A percentile compares a stretch with the other conserved stretches of the same genome.
Evolutionary conservation across 1,140 invertebrate species (phyloP).

Genomic region (Centruroides sculpturatus): DNA sequence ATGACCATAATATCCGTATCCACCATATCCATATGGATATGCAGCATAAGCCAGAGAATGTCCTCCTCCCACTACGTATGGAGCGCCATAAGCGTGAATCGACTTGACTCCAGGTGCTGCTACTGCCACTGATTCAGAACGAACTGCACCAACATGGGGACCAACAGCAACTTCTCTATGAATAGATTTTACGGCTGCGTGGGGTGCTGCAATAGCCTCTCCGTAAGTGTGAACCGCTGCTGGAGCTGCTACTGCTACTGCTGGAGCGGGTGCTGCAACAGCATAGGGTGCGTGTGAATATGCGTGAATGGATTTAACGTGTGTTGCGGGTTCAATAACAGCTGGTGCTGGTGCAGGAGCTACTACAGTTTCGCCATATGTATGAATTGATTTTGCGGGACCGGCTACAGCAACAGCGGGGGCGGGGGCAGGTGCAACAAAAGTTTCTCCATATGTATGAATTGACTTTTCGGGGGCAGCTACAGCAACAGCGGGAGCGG

Average conservation of each 20-base stretch:
- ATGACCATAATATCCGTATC: too few species aligned
- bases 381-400: background rate
- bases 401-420: background rate
- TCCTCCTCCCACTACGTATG: constrained; percentile 1
- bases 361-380: constrained; percentile 25
- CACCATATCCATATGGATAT: too few species aligned
- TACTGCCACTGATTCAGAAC: background rate
- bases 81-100: constrained; percentile 17
- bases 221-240: background rate
- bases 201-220: background rate
- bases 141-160: background rate
- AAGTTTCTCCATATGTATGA: background rate
- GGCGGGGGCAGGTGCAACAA: constrained; percentile 1
- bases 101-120: background rate
- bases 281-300: background rate
- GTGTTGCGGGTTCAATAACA: background rate
- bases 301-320: background rate
- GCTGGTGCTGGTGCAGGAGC: constrained; percentile 23
- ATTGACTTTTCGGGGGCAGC: background rate
- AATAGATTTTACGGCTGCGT: background rate
- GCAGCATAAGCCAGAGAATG: constrained; percentile 4
- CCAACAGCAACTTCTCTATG: constrained; percentile 19
- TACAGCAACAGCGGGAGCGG: background rate
- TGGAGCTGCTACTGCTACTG: background rate
- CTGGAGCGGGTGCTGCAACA: background rate